Conservation (phyloP, 2,888 invertebrate genomes). For the Andrena bucephala region DNA sequence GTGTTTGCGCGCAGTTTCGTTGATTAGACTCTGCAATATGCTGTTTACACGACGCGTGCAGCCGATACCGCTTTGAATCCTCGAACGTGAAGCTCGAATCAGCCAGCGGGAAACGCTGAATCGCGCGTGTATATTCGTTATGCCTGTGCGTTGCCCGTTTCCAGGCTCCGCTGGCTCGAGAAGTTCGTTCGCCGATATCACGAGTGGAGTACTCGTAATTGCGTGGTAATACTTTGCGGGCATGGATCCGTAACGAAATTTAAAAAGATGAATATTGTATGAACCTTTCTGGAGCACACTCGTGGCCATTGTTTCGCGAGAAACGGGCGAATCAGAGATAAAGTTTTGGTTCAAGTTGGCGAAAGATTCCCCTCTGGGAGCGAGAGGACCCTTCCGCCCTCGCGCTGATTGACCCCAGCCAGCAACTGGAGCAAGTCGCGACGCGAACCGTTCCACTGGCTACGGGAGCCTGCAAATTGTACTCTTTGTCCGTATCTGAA, state of each 20-base stretch:
- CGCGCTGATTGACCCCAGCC: conserved; percentile 13
- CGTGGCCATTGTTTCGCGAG: background rate
- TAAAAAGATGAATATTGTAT: background rate
- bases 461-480: background rate
- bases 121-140: background rate
- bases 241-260: background rate
- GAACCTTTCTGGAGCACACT: background rate
- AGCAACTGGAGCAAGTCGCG: conserved; percentile 22
- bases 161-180: conserved; percentile 15
- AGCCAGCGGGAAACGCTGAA: background rate
- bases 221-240: background rate
- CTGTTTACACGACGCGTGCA: conserved; percentile 14
- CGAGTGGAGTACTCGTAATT: background rate
- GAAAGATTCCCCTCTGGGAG: conserved; percentile 14
- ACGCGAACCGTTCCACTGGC: background rate
- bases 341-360: conserved; percentile 9
- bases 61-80: background rate
- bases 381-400: conserved; percentile 11
- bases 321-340: too few relatives aligned
- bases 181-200: conserved; percentile 11
- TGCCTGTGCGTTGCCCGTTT: background rate
- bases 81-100: conserved; percentile 10
- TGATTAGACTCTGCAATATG: background rate
- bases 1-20: conserved; percentile 13
- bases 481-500: background rate